Evolutionary conservation across 2,888 invertebrate genomes (phyloP), one percentile per base, ranked within the genome.

Genomic region (Drosophila vallismaia): DNA sequence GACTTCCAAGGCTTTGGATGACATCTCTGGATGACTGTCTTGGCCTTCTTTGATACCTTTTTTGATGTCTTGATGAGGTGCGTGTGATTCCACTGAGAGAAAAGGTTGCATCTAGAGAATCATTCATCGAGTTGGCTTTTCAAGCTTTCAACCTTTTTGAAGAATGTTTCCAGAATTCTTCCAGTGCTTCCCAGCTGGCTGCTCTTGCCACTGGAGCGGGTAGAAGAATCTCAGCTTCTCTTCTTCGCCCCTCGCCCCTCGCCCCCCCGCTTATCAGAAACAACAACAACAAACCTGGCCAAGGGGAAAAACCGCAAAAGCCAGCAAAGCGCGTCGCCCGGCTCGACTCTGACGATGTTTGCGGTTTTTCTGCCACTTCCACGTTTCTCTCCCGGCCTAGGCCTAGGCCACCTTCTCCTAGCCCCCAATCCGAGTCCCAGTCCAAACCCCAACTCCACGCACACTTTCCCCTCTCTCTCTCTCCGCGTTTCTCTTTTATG

Each of bases 271-370:
- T 71, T 71, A 69, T 71, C 71, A 33, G 40, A 14, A 12, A 9
- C 5, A 26, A 12, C 33, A 44, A 31, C 19, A 55, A 26, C 45
- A 46, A 19, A 10, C 6, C 5, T 8, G 26, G 28, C 10, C 12
- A n/a, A 8, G 44, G 24, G 53, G 51, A 52, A 68, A 71, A 68
- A 71, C 69, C 69, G 64, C 69, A 69, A 72, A 33, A 70, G 73
- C 66, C 64, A 70, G 56, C 72, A 63, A 70, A 70, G 69, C 72
- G 73, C 49, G 69, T 72, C 69, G 72, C 50, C 29, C 44, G 40
- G 36, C 38, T 19, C 44, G 40, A 26, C 38, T 19, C 19, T 19
- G 19, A 19, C 19, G 19, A 19, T 19, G 42, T 48, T 70, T 62
- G 69, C 64, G 69, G 64, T 50, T 70, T 63, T 70, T 53, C 53